A percentile compares a stretch with the other conserved stretches of the same genome.
Conservation (phyloP, 2,113 vertebrate species). For the Progne subis region DNA sequence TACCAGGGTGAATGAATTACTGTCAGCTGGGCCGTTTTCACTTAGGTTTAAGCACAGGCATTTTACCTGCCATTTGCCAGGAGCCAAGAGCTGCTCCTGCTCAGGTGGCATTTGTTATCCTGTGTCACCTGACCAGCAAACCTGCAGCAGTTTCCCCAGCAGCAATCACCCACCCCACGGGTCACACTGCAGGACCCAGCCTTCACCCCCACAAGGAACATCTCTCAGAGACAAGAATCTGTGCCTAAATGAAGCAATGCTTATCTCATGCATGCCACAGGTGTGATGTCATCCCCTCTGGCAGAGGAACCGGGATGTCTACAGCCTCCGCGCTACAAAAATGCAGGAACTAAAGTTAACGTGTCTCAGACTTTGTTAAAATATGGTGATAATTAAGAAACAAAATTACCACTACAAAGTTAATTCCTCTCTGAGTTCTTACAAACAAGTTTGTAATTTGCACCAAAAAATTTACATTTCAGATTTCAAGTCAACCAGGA, state of each 20-base stretch:
- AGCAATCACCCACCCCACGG: neutral
- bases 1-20: neutral
- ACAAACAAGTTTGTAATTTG: constrained; percentile 62
- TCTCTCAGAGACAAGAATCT: neutral
- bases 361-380: neutral
- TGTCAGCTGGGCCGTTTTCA: neutral
- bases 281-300: constrained; percentile 37
- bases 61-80: neutral
- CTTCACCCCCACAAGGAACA: neutral
- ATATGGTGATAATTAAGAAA: constrained; percentile 14
- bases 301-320: neutral
- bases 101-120: neutral
- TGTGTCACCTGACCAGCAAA: neutral
- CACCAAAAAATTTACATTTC: constrained; percentile 57
- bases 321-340: neutral
- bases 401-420: constrained; percentile 56
- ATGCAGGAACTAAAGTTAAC: constrained; percentile 6
- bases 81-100: neutral
- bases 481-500: constrained; percentile 15
- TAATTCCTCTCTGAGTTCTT: constrained; percentile 53
- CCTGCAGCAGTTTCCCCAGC: neutral
- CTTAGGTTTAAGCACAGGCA: neutral
- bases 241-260: neutral
- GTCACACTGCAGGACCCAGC: neutral
- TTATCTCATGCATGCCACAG: constrained; percentile 35